Conservation (phyloP, 1,140 invertebrate species). For the Neuroterus valhalla region DNA sequence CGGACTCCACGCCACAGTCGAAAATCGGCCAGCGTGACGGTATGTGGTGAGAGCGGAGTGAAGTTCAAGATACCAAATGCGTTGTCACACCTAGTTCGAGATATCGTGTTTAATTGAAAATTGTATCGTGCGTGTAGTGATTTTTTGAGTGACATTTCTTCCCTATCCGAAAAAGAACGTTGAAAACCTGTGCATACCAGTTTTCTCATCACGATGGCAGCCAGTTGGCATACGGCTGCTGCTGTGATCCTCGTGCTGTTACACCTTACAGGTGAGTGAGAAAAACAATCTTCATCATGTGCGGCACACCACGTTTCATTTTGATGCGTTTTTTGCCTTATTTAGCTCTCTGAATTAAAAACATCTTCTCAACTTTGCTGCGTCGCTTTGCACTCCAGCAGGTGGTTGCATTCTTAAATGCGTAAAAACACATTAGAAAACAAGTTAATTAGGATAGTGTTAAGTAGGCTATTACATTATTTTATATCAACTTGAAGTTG, state of each 20-base stretch:
- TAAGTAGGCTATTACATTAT: no score
- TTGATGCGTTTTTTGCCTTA: conserved; percentile 34
- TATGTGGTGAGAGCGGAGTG: conserved; percentile 53
- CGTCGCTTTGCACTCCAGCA: conserved; percentile 51
- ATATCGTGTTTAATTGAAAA: neutral
- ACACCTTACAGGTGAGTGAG: conserved; percentile 64
- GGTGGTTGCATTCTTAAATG: conserved; percentile 49
- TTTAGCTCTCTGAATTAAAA: neutral
- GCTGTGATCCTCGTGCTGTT: conserved; percentile 57
- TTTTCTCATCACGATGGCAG: conserved; percentile 61
- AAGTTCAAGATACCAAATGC: conserved; percentile 51
- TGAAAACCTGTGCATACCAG: conserved; percentile 43
- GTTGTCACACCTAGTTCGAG: conserved; percentile 43
- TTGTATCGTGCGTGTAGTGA: conserved; percentile 36
- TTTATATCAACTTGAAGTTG: no score
- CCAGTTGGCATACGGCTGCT: conserved; percentile 51
- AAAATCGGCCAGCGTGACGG: conserved; percentile 71
- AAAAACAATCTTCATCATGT: conserved; percentile 30
- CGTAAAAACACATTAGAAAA: neutral
- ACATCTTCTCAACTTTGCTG: conserved; percentile 9
- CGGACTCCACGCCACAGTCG: conserved; percentile 66
- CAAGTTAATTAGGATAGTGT: no score
- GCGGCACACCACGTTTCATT: conserved; percentile 42
- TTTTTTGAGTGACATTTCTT: conserved; percentile 25
- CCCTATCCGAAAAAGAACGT: neutral